Base-by-base conservation (phyloP, 2,113 vertebrate genomes). In the Capreolus pygargus region DNA sequence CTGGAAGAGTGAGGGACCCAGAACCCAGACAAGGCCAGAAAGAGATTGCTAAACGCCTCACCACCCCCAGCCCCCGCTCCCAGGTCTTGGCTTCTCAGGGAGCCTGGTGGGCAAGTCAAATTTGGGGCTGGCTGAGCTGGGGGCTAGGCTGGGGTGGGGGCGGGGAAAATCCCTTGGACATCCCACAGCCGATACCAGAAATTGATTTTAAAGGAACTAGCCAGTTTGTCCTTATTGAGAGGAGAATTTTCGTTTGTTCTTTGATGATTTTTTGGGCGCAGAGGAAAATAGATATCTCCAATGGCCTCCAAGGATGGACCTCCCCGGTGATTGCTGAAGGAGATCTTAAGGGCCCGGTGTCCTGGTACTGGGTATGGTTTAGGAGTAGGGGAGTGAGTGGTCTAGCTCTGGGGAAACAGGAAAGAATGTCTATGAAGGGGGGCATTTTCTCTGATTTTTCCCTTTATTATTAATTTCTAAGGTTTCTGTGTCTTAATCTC, bases 191-290 rank as follows among this genome's bases (percentile, higher is more conserved):
- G 36, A 58, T 30, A 13, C 23, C 88, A 55, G 86, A 96, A 52
- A 57, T 87, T 4, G 4, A 8, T 88, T 97, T 92, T 85, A 88
- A 96, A 81, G 33, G 30, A 96, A 47, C 43, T 30, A 84, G 36
- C 17, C 28, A 76, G 7, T 50, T 92, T 90, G 45, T 36, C 43
- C n/a, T 92, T 93, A 43, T 17, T 3, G 81, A 97, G 90, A 89
- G 50, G 94, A 89, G 19, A 89, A 45, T 93, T 97, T 96, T 97
- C 19, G 9, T 97, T 98, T 91, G 60, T 33, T 95, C 52, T 96
- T 91, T 28, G 47, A 47, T 79, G 21, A 27, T 76, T 94, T 88
- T 45, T 47, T 2, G 28, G 1, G 21, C 25, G 1, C 17, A 3
- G 7, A 16, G 7, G 6, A 7, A 8, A 79, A 47, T 25, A 93